Percentiles rank a stretch among this genome's conserved stretches.
Evolutionary conservation across 1,140 invertebrate genomes (phyloP).

Genomic region (Eulimnadia texana): DNA sequence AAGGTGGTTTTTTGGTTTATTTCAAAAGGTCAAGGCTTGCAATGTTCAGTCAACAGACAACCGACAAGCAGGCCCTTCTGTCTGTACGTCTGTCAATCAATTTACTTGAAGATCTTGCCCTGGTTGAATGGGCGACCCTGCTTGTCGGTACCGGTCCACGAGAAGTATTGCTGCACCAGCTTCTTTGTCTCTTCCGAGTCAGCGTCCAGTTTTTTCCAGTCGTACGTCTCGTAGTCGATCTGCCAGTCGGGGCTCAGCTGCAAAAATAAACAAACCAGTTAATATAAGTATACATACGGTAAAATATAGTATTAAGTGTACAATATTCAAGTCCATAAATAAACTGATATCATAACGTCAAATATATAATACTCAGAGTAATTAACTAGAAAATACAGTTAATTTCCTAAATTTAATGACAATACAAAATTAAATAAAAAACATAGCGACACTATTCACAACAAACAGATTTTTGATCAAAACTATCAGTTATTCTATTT

Average conservation of each 20-base stretch:
- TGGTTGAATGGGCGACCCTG: constrained; percentile 86
- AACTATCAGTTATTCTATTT: no score
- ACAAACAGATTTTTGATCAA: no score
- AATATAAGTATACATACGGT: not conserved
- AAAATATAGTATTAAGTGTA: no score
- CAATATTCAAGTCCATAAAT: no score
- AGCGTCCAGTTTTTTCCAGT: constrained; percentile 89
- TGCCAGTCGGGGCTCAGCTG: constrained; percentile 82
- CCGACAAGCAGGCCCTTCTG: no score
- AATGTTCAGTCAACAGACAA: no score
- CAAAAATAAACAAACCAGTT: constrained; percentile 26
- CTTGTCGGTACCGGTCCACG: constrained; percentile 78
- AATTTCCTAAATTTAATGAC: no score
- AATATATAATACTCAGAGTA: not conserved
- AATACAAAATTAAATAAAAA: no score
- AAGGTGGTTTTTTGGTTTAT: not conserved
- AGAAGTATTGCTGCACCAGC: constrained; percentile 80
- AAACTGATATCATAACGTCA: no score
- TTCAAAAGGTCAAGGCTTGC: not conserved
- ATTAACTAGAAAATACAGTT: not conserved
- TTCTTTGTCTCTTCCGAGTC: constrained; percentile 68
- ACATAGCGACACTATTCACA: no score
- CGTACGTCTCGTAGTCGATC: constrained; percentile 92
- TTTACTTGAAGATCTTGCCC: constrained; percentile 99
- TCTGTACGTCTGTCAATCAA: no score